These are phyloP conservation scores for Watsonalla cultraria DNA, from an alignment of 2,888 invertebrate genomes.

Conservation along the genomic window DNA sequence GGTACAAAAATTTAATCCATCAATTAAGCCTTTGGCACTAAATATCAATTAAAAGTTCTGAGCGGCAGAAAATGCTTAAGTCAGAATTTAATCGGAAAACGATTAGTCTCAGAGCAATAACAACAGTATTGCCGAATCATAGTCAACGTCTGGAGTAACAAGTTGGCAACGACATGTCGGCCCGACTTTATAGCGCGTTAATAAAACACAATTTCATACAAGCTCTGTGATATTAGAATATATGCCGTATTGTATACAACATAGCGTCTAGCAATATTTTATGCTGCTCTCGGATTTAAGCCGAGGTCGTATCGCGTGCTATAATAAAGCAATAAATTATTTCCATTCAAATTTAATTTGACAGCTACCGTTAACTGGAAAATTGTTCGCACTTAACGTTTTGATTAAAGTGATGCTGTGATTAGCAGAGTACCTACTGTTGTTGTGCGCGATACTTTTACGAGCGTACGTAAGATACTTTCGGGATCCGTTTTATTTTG, in stretches of 20 bases:
- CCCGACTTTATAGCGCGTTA: constrained; percentile 72
- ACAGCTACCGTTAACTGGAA: constrained; percentile 63
- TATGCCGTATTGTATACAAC: constrained; percentile 45
- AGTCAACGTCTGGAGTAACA: constrained; percentile 58
- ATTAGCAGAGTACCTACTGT: constrained; percentile 25
- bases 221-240: constrained; percentile 24
- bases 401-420: constrained; percentile 58
- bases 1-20: too few relatives aligned
- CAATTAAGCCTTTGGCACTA: too few relatives aligned
- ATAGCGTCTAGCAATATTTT: constrained; percentile 66
- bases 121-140: constrained; percentile 52
- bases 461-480: background rate
- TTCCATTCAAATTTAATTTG: constrained; percentile 76
- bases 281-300: constrained; percentile 64
- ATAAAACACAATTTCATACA: constrained; percentile 76
- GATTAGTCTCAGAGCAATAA: constrained; percentile 61
- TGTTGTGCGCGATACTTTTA: background rate
- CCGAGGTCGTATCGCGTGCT: constrained; percentile 62
- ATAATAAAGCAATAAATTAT: constrained; percentile 76
- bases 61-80: constrained; percentile 38
- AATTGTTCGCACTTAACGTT: constrained; percentile 53
- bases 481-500: too few relatives aligned
- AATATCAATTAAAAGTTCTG: constrained; percentile 39
- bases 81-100: constrained; percentile 59
- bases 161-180: constrained; percentile 68